These are phyloP conservation scores for Cylindroiulus punctatus DNA, from an alignment of 2,888 invertebrate genomes.

Conservation along the genomic window DNA sequence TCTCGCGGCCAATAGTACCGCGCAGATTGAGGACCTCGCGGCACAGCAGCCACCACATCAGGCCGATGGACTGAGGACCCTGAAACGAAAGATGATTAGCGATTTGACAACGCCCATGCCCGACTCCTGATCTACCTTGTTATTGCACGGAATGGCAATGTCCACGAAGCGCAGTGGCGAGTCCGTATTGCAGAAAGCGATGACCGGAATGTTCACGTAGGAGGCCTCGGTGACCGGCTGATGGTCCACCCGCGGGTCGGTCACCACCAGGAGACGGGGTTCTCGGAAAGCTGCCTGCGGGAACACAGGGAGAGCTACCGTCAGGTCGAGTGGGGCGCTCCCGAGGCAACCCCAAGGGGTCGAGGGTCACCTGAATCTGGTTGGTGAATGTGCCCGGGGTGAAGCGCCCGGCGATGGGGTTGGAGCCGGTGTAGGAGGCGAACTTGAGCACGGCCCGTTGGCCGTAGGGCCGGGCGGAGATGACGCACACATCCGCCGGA, in stretches of 20 bases:
- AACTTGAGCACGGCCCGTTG: slow-evolving; percentile 98
- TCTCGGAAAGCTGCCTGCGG: slow-evolving; percentile 99
- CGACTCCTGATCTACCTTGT: slow-evolving; percentile 76
- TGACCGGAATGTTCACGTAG: slow-evolving; percentile 99
- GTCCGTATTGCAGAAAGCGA: slow-evolving; percentile 98
- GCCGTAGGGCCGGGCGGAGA: slow-evolving; percentile 93
- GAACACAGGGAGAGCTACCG: too few relatives aligned
- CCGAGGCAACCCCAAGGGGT: too few relatives aligned
- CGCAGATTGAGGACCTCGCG: slow-evolving; percentile 92
- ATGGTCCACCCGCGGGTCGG: slow-evolving; percentile 93
- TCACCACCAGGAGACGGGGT: slow-evolving; percentile 94
- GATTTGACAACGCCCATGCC: not conserved
- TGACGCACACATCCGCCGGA: slow-evolving; percentile 96
- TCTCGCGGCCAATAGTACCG: slow-evolving; percentile 89
- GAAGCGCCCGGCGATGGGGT: slow-evolving; percentile 98
- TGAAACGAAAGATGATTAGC: slow-evolving; percentile 62
- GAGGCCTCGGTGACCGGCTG: slow-evolving; percentile 99
- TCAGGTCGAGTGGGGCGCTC: too few relatives aligned
- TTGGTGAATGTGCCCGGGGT: slow-evolving; percentile 99
- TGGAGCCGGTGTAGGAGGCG: slow-evolving; percentile 96
- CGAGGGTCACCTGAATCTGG: slow-evolving; percentile 76
- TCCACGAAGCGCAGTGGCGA: slow-evolving; percentile 96
- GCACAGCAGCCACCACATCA: slow-evolving; percentile 99
- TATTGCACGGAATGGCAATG: slow-evolving; percentile 99
- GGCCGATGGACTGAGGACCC: slow-evolving; percentile 93